Evolutionary conservation across 2,888 invertebrate species (phyloP).

Genomic region (Drosophila mettleri): DNA sequence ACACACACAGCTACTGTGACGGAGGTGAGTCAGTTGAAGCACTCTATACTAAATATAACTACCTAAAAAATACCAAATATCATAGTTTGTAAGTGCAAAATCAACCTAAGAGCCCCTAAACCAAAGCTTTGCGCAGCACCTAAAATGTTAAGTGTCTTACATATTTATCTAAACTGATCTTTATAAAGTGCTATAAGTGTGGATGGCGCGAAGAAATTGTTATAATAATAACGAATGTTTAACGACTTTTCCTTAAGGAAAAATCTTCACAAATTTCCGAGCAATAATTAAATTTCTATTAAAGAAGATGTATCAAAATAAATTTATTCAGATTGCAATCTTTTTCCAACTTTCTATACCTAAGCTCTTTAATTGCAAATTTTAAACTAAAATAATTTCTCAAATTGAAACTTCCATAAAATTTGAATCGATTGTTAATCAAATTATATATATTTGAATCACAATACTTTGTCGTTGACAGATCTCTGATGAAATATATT

Average conservation of each 20-base stretch:
- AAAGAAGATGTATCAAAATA: no score
- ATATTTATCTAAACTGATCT: not conserved
- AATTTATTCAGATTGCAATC: no score
- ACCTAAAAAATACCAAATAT: slow-evolving; percentile 57
- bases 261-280: no score
- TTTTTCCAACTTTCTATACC: no score
- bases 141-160: not conserved
- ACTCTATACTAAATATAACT: slow-evolving; percentile 74
- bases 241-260: not conserved
- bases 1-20: slow-evolving; percentile 73
- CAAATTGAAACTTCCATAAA: not conserved
- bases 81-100: slow-evolving; percentile 70
- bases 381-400: no score
- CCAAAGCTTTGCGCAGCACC: slow-evolving; percentile 11
- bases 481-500: no score
- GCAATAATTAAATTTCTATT: no score
- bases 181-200: not conserved
- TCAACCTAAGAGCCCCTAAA: slow-evolving; percentile 9
- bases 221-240: not conserved
- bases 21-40: slow-evolving; percentile 78
- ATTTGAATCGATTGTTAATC: not conserved
- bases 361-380: not conserved
- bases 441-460: no score
- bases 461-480: no score
- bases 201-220: not conserved